These are phyloP conservation scores for Spodoptera frugiperda DNA, from an alignment of 1,140 invertebrate species.

Conservation along the genomic window DNA sequence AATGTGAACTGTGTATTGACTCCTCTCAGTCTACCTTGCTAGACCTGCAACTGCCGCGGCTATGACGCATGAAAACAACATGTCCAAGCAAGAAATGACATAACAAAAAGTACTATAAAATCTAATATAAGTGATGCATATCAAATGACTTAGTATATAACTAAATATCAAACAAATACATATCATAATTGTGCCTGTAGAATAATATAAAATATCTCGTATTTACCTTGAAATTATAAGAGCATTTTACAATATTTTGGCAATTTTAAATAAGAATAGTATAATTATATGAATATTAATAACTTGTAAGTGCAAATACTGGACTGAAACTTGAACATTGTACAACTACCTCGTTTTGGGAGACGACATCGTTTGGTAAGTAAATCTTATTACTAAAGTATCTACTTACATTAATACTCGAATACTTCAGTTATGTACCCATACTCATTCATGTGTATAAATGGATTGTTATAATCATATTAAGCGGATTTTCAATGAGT, in stretches of 20 bases:
- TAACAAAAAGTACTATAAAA: conserved; percentile 53
- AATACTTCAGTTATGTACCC: background rate
- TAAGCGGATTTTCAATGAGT: conserved; percentile 1
- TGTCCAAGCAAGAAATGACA: conserved; percentile 29
- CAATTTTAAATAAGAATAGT: conserved; percentile 38
- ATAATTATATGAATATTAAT: conserved; percentile 27
- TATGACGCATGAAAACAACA: conserved; percentile 39
- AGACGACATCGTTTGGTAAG: conserved; percentile 39
- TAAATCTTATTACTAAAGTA: conserved; percentile 19
- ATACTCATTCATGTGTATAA: conserved; percentile 4
- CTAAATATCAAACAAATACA: conserved; percentile 73
- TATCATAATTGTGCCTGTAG: conserved; percentile 82
- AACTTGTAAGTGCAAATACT: conserved; percentile 15
- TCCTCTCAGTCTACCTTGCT: background rate
- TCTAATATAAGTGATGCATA: conserved; percentile 50
- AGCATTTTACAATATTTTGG: conserved; percentile 65
- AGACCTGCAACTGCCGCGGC: conserved; percentile 6
- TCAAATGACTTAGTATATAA: conserved; percentile 64
- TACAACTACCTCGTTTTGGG: conserved; percentile 41
- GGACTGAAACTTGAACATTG: conserved; percentile 23
- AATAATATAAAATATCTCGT: conserved; percentile 61
- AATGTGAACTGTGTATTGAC: conserved; percentile 17
- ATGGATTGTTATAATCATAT: conserved; percentile 18
- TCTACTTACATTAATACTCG: background rate
- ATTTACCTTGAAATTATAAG: conserved; percentile 66